These are phyloP conservation scores for Lophochroa leadbeateri DNA, from an alignment of 2,113 vertebrate genomes.

Conservation along the genomic window DNA sequence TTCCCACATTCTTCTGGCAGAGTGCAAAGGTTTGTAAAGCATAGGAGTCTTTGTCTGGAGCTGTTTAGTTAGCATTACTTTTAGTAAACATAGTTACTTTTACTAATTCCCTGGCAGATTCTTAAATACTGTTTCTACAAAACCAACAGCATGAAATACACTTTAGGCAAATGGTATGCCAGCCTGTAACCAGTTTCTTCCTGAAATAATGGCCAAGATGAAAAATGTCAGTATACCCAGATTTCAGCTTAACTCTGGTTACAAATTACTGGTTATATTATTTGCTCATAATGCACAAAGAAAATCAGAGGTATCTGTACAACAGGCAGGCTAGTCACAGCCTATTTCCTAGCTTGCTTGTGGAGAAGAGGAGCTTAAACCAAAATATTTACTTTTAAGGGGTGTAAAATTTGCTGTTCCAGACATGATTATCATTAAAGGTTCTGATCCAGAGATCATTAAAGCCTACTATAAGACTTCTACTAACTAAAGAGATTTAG, in stretches of 20 bases:
- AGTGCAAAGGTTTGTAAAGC: conserved; percentile 52
- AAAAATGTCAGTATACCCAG: not conserved
- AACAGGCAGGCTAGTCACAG: not conserved
- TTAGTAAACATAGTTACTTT: conserved; percentile 46
- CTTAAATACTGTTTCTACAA: conserved; percentile 4
- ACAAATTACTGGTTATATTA: not conserved
- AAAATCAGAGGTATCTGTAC: not conserved
- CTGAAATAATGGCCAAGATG: not conserved
- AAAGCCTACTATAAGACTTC: not conserved
- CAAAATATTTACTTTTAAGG: conserved; percentile 15
- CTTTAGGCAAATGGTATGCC: not conserved
- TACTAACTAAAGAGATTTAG: not conserved
- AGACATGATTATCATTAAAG: not conserved
- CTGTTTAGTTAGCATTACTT: conserved; percentile 40
- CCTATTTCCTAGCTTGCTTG: not conserved
- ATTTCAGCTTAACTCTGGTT: not conserved
- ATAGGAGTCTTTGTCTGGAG: conserved; percentile 22
- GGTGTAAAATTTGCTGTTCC: not conserved
- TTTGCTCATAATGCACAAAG: not conserved
- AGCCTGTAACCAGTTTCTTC: not conserved
- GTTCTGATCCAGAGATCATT: not conserved
- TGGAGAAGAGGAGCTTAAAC: not conserved
- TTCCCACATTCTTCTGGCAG: conserved; percentile 58
- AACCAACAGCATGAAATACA: not conserved
- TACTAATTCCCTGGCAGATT: conserved; percentile 19